A percentile compares a stretch with the other conserved stretches of the same genome.
Evolutionary conservation across 2,113 vertebrate genomes (phyloP).

Genomic region (Phalacrocorax aristotelis): DNA sequence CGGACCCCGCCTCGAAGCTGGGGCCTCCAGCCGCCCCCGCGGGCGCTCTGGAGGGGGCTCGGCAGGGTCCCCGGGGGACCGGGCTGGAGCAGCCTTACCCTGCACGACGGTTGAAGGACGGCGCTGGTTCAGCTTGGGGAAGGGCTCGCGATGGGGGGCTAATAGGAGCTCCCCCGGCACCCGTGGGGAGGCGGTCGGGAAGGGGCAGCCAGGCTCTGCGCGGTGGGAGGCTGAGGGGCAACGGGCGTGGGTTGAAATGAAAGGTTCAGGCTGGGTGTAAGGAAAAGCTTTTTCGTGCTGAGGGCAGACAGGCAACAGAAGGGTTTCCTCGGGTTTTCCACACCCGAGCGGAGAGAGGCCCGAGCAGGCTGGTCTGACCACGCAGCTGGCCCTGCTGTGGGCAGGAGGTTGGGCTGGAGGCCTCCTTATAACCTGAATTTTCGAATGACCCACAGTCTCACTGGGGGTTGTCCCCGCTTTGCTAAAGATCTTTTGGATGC

Average conservation of each 20-base stretch:
- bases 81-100: no score
- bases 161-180: no score
- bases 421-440: background rate
- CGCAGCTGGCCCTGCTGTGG: background rate
- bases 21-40: no score
- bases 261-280: background rate
- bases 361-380: background rate
- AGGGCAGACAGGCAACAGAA: background rate
- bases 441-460: background rate
- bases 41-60: rapidly evolving
- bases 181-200: background rate
- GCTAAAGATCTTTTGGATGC: background rate
- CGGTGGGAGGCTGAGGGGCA: background rate
- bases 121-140: background rate
- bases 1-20: background rate
- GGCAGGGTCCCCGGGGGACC: no score
- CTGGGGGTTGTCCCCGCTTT: background rate
- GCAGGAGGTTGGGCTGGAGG: background rate
- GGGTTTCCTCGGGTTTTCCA: background rate
- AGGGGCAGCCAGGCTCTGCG: rapidly evolving
- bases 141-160: no score
- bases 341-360: background rate
- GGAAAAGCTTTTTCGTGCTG: background rate
- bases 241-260: rapidly evolving
- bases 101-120: background rate